Percentiles rank a stretch among this genome's conserved stretches.
phyloP scores from a whole-genome alignment of 1,140 invertebrate genomes.

The roundworm (Caenorhabditis elegans) region DNA sequence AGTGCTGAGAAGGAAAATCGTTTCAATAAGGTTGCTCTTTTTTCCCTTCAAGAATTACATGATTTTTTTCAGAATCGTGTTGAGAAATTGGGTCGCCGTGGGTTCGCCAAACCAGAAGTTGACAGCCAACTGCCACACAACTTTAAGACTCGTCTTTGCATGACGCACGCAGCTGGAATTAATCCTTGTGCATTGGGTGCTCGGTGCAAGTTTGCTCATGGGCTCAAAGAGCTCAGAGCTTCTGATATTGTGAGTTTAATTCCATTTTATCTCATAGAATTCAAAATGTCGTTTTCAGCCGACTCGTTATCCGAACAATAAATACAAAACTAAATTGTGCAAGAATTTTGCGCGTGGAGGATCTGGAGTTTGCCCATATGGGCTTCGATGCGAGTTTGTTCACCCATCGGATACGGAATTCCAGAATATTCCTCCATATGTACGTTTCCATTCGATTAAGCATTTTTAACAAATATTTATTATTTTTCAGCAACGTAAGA shows the following conservation, averaged over 20 bases:
- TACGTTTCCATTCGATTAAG: too few relatives aligned
- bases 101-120: not conserved
- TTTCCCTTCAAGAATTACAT: too few relatives aligned
- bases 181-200: constrained; percentile 3
- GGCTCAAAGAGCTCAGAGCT: not conserved
- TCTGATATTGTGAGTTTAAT: too few relatives aligned
- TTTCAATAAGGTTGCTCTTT: not conserved
- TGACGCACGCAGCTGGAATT: not conserved
- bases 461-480: too few relatives aligned
- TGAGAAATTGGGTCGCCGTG: not conserved
- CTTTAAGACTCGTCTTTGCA: constrained; percentile 13
- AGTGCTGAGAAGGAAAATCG: not conserved
- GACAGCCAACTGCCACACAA: not conserved
- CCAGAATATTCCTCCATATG: not conserved
- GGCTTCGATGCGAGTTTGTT: constrained; percentile 3
- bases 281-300: too few relatives aligned
- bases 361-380: not conserved
- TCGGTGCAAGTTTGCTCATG: constrained; percentile 11
- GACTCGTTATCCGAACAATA: constrained; percentile 11
- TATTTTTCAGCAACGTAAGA: not conserved
- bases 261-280: too few relatives aligned
- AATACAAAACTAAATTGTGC: constrained; percentile 26
- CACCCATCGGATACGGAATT: constrained; percentile 13
- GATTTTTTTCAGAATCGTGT: too few relatives aligned
- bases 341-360: not conserved